Evolutionary conservation across 1,140 invertebrate genomes (phyloP), one percentile per base, ranked within the genome.

Genomic region (Centruroides sculpturatus): DNA sequence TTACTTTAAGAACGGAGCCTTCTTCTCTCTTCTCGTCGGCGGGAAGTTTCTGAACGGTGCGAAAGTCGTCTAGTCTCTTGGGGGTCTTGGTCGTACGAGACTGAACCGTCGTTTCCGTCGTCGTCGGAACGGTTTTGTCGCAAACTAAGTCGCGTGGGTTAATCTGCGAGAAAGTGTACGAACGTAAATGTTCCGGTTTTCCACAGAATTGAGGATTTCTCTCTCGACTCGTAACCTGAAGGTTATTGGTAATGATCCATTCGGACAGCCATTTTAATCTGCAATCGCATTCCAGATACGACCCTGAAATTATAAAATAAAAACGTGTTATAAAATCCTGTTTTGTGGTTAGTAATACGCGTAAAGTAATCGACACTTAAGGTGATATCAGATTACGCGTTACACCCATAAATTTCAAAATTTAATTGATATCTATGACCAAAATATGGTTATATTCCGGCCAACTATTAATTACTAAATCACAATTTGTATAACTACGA

Each of bases 171-270:
- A 94, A 92, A 57, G 82, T 88, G 53, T 84, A 79, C 59, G 86
- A 83, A 51, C 85, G 79, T 64, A 93, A 83, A 61, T 82, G 77
- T 1, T 81, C 75, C 5, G 91, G 91, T 65, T 81, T 84, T 8
- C 89, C 89, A 69, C 91, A 95, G 74, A 93, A 94, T 73, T 94
- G 90, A n/a, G 90, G 90, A 75, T 90, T 90, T 68, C 89, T 79
- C 75, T 95, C 91, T 49, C 91, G 79, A 64, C 87, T 90, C 3
- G 90, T 92, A 10, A 75, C 71, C 79, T 92, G 89, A 13, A 94
- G 76, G 71, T 93, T 89, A 9, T 83, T 83, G 49, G 84, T 83
- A 35, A 82, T 80, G 64, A 93, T 90, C 91, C 90, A 94, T 68
- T 92, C 83, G 53, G 87, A 82, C 54, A 95, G 85, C 91, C 91